Evolutionary conservation across 2,797 vertebrate species (phyloP), one percentile per base, ranked within the genome.

Genomic region (Melanotaenia parkinsoni): DNA sequence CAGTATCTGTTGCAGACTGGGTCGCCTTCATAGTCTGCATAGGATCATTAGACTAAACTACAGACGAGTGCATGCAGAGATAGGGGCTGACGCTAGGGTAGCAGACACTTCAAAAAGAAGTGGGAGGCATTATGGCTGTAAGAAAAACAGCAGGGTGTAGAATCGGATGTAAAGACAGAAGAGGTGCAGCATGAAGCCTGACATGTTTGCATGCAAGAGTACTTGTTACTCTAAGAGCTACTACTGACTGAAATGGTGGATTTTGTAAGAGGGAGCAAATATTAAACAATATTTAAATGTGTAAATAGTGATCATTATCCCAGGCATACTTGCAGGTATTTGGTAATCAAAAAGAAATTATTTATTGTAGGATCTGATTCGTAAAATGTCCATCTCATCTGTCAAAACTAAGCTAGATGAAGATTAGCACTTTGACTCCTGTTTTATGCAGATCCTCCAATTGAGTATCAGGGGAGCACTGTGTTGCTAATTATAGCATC

Each of bases 371-470:
- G 65, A 81, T 88, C 58, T 63, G 67, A 86, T 90, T 86, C 53
- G 82, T 74, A 77, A 76, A 82, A 80, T 79, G 60, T 81, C 76
- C 77, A 33, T 77, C 63, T 87, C 79, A 76, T 91, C 66, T 86
- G 77, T 81, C 0, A 30, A 78, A 89, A 88, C 57, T 85, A 87
- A 83, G 72, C 79, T 82, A 90, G 85, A 90, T 86, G 79, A 89
- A 86, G 84, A 90, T 92, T 90, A 92, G 85, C 75, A 87, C 76
- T 67, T 74, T 65, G 72, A 88, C 77, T 88, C 65, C 54, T 80
- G 86, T 88, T 89, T 87, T 88, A 90, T 92, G 86, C 82, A 90
- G 85, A 89, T 92, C 88, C 79, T 76, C 77, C 87, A 79, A 82
- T 87, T 92, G 83, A 89, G 87, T 89, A 86, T 82, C 67, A 86